phyloP scores from a whole-genome alignment of 1,140 invertebrate species.

The Lanistes nyassanus region DNA sequence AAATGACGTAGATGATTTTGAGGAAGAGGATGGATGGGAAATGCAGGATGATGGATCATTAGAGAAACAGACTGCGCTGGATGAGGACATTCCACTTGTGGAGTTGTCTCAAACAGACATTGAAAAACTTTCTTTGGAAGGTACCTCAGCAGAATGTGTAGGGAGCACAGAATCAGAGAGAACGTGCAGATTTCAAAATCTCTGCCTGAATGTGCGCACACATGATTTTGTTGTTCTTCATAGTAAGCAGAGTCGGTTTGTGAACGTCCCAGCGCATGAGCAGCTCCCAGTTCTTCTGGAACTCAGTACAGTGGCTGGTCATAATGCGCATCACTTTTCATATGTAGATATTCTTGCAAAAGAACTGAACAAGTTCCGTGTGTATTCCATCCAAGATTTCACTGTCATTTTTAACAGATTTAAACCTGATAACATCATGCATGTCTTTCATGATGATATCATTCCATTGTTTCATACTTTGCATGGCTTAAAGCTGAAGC shows the following conservation, averaged over 20 bases:
- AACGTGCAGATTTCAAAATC: slow-evolving; percentile 63
- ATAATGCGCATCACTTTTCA: slow-evolving; percentile 60
- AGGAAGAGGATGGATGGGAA: background rate
- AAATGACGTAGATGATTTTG: background rate
- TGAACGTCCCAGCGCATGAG: slow-evolving; percentile 41
- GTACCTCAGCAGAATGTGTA: slow-evolving; percentile 57
- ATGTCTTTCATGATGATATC: slow-evolving; percentile 72
- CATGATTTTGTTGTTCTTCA: slow-evolving; percentile 64
- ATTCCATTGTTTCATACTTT: slow-evolving; percentile 69
- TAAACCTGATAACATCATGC: slow-evolving; percentile 73
- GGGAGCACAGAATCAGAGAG: slow-evolving; percentile 43
- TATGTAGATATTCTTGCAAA: slow-evolving; percentile 53
- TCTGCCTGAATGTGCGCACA: slow-evolving; percentile 59
- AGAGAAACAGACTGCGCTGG: background rate
- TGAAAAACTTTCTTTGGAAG: slow-evolving; percentile 1
- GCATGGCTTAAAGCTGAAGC: slow-evolving; percentile 30
- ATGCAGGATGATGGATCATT: background rate
- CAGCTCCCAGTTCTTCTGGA: slow-evolving; percentile 49
- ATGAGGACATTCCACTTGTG: background rate
- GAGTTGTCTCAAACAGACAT: background rate
- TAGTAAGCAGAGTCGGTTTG: slow-evolving; percentile 40
- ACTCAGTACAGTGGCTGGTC: slow-evolving; percentile 63
- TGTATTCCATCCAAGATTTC: slow-evolving; percentile 33
- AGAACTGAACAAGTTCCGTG: slow-evolving; percentile 28
- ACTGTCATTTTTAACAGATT: slow-evolving; percentile 66